A percentile compares a stretch with the other conserved stretches of the same genome.
Evolutionary conservation across 2,888 invertebrate genomes (phyloP).

Genomic region (Sussaba pulchella): DNA sequence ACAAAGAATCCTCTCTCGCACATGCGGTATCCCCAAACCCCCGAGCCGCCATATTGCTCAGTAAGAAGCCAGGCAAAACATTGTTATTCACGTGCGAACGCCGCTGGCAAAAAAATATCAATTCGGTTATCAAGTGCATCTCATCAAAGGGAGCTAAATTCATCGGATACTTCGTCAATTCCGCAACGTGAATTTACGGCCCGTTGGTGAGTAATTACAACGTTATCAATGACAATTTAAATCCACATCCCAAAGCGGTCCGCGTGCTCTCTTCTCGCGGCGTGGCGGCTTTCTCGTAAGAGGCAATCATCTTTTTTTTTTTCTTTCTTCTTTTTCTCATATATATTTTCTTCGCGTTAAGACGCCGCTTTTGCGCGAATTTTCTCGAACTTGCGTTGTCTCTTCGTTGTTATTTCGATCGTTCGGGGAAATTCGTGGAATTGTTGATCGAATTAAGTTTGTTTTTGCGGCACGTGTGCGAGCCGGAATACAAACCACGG

Average conservation of each 20-base stretch:
- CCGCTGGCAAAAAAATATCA: slow-evolving; percentile 49
- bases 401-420: neutral
- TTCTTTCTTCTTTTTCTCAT: slow-evolving; percentile 5
- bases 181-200: slow-evolving; percentile 48
- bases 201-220: slow-evolving; percentile 67
- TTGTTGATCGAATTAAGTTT: neutral
- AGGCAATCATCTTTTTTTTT: slow-evolving; percentile 62
- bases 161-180: slow-evolving; percentile 61
- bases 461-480: slow-evolving; percentile 8
- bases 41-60: slow-evolving; percentile 88
- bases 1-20: slow-evolving; percentile 53
- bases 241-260: slow-evolving; percentile 38
- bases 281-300: slow-evolving; percentile 70
- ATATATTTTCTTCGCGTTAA: neutral
- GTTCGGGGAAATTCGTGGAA: neutral
- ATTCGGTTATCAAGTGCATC: slow-evolving; percentile 49
- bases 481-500: slow-evolving; percentile 31
- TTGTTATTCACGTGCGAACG: slow-evolving; percentile 89
- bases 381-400: neutral
- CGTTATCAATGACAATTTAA: slow-evolving; percentile 64
- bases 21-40: slow-evolving; percentile 71
- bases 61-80: slow-evolving; percentile 88
- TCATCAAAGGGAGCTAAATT: slow-evolving; percentile 48
- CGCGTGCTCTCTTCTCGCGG: slow-evolving; percentile 70
- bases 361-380: neutral